Evolutionary conservation across 2,113 vertebrate genomes (phyloP).

Genomic region (mouse (Mus musculus)): GRCm39 chr9:92336501-92337000

Average conservation of each 20-base stretch:
- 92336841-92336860: neutral
- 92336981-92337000: neutral
- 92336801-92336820: neutral
- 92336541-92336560: neutral
- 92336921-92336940: neutral
- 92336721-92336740: neutral
- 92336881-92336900: too few species aligned
- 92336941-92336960: neutral
- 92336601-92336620: neutral
- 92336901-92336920: neutral
- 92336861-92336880: neutral
- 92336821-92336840: too few species aligned
- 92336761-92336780: too few species aligned
- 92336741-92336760: neutral
- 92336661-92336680: neutral
- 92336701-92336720: neutral
- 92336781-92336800: neutral
- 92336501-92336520: neutral
- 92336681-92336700: neutral
- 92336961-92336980: too few species aligned
- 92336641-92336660: neutral
- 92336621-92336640: neutral
- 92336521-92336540: neutral
- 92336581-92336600: neutral
- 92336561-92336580: neutral